Evolutionary conservation across 1,140 invertebrate genomes (phyloP).

Genomic region (Bombus terrestris): DNA sequence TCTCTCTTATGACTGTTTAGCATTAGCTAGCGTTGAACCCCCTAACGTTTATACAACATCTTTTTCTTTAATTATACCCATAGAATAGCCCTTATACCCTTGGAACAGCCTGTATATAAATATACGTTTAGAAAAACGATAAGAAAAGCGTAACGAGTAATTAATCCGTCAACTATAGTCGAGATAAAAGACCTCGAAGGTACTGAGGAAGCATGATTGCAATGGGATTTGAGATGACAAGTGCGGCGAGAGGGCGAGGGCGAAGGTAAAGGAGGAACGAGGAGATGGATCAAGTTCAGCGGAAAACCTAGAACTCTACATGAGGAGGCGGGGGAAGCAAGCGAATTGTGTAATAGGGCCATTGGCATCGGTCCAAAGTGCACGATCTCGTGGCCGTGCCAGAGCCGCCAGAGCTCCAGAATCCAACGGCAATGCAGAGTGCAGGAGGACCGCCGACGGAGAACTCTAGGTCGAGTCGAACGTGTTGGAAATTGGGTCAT

Average conservation of each 20-base stretch:
- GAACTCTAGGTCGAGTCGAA: slow-evolving; percentile 54
- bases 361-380: slow-evolving; percentile 70
- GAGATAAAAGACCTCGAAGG: too few species aligned
- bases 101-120: too few species aligned
- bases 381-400: slow-evolving; percentile 38
- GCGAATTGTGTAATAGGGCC: slow-evolving; percentile 59
- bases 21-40: too few species aligned
- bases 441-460: slow-evolving; percentile 39
- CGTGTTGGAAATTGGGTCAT: slow-evolving; percentile 65
- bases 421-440: slow-evolving; percentile 12
- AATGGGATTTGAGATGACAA: neutral
- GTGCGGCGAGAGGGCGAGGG: too few species aligned
- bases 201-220: neutral
- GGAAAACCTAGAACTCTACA: slow-evolving; percentile 32
- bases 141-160: too few species aligned
- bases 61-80: too few species aligned
- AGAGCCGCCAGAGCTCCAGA: slow-evolving; percentile 13
- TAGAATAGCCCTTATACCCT: too few species aligned
- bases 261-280: neutral
- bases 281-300: slow-evolving; percentile 32
- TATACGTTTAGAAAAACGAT: too few species aligned
- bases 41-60: too few species aligned
- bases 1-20: too few species aligned
- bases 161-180: too few species aligned
- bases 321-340: neutral